Conservation (phyloP, 2,888 invertebrate species). For the Eumerus sabulonum region DNA sequence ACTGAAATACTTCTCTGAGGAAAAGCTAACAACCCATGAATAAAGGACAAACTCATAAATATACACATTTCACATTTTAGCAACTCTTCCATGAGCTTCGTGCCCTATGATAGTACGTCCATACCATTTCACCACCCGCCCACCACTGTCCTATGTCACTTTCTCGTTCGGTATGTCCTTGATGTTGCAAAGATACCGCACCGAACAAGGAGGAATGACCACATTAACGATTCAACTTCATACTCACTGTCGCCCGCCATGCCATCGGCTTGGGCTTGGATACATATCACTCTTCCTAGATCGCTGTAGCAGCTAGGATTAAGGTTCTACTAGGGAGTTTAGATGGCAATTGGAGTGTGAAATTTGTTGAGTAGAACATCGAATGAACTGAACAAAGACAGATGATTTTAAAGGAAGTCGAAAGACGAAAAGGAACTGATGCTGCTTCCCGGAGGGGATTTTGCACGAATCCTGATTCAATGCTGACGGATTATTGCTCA, state of each 20-base stretch:
- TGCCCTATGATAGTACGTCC: too few relatives aligned
- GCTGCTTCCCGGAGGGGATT: too few relatives aligned
- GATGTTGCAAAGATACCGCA: constrained; percentile 39
- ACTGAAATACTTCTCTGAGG: constrained; percentile 38
- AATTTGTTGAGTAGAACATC: constrained; percentile 11
- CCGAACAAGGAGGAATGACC: constrained; percentile 61
- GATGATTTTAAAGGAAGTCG: too few relatives aligned
- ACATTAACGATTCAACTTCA: constrained; percentile 56
- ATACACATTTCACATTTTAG: constrained; percentile 28
- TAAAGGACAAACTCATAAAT: constrained; percentile 57
- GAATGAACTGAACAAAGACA: too few relatives aligned
- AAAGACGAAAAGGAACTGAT: too few relatives aligned
- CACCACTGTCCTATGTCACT: constrained; percentile 5
- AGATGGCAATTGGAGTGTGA: constrained; percentile 39
- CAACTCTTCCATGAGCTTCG: not conserved
- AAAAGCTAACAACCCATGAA: constrained; percentile 62
- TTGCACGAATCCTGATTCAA: too few relatives aligned
- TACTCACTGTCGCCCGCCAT: constrained; percentile 22
- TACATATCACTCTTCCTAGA: constrained; percentile 5
- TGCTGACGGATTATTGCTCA: too few relatives aligned
- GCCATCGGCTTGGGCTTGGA: not conserved
- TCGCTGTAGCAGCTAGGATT: not conserved
- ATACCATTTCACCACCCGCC: too few relatives aligned
- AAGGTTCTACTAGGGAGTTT: constrained; percentile 1
- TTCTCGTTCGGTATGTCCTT: constrained; percentile 46